Conservation (phyloP, 2,113 vertebrate genomes). For the Elaphurus davidianus region DNA sequence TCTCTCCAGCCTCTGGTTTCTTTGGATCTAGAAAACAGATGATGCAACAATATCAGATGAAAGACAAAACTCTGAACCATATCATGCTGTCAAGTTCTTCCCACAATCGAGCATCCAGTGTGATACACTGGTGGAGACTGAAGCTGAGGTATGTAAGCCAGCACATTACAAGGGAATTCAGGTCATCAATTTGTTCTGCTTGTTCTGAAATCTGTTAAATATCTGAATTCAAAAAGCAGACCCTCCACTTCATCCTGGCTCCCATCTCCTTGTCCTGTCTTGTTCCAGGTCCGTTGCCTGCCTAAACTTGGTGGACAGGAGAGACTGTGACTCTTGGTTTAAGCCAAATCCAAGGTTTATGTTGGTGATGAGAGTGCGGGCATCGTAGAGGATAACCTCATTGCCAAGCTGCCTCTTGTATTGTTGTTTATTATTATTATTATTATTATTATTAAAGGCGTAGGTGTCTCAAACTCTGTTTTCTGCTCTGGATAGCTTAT, state of each 20-base stretch:
- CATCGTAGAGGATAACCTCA: neutral
- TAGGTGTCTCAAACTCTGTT: neutral
- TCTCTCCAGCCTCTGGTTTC: neutral
- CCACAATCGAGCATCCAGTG: neutral
- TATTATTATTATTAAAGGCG: neutral
- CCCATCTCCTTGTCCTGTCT: neutral
- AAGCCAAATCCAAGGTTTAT: neutral
- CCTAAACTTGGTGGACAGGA: neutral
- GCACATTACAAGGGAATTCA: neutral
- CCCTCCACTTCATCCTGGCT: neutral
- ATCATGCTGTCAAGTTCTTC: neutral
- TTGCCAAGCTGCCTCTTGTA: neutral
- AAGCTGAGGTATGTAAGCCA: neutral
- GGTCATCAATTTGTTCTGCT: neutral
- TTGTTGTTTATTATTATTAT: neutral
- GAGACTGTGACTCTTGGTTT: neutral
- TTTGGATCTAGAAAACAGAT: neutral
- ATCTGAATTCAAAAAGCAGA: neutral
- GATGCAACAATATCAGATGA: neutral
- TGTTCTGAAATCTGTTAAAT: neutral
- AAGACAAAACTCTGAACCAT: neutral
- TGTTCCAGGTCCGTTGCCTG: neutral
- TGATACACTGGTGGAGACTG: accelerated
- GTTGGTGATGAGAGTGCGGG: neutral
- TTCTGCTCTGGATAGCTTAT: neutral